Conservation (phyloP, 2,888 invertebrate species). For the Deroplatys truncata region DNA sequence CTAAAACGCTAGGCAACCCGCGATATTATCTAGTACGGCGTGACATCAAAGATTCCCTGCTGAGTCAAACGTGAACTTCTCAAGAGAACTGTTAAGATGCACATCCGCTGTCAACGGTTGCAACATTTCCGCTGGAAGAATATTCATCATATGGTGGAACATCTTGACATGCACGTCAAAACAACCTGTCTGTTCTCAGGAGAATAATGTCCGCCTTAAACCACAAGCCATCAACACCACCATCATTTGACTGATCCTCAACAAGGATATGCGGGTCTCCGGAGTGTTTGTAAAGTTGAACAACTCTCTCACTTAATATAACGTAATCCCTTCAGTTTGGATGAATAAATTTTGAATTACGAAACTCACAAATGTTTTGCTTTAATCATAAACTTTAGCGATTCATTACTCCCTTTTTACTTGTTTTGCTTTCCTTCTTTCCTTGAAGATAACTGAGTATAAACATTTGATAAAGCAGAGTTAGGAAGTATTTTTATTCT, state of each 20-base stretch:
- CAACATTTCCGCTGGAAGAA: background rate
- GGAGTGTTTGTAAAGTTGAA: background rate
- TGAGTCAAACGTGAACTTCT: background rate
- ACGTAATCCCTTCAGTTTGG: background rate
- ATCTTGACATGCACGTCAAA: background rate
- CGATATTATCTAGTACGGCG: background rate
- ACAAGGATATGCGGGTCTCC: background rate
- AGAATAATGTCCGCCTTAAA: background rate
- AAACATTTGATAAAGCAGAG: no score
- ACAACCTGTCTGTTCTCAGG: background rate
- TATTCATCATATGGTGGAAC: background rate
- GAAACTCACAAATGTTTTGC: no score
- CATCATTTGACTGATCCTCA: background rate
- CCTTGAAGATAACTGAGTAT: no score
- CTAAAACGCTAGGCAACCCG: background rate
- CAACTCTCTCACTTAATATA: background rate
- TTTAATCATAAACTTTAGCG: no score
- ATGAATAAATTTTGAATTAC: no score
- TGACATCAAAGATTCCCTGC: background rate
- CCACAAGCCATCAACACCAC: background rate
- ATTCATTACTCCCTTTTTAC: no score
- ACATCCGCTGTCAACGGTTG: background rate
- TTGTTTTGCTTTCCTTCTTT: no score
- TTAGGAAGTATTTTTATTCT: no score
- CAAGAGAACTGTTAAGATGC: background rate